Evolutionary conservation across 1,140 invertebrate species (phyloP), one percentile per base, ranked within the genome.

Genomic region (Temnothorax longispinosus): DNA sequence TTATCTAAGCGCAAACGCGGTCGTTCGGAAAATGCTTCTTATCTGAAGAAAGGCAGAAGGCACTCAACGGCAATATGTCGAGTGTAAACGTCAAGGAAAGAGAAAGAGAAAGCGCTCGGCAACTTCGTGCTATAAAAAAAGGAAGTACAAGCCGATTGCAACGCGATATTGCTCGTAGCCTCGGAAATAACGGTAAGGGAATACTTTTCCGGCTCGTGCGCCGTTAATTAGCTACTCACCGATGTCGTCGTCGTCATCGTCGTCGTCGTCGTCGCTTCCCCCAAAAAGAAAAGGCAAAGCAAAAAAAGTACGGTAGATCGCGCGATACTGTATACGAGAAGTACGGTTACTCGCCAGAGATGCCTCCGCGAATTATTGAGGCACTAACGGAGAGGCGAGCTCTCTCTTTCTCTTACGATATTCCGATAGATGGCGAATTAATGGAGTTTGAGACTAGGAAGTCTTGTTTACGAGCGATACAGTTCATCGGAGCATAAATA

Each of bases 401-500:
- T 80, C 77, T 81, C 77, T 81, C 77, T 69, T 41, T 81, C 77
- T 81, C 87, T 27, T 76, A 86, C 75, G 87, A 85, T 92, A 93
- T 88, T 91, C 85, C 91, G 85, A 92, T 87, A 89, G 90, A 89
- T 90, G 80, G 91, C 91, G 90, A 93, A 92, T 93, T 92, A 93
- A 93, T 92, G 86, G 87, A 91, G 89, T 90, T 76, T 50, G 62
- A 78, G 76, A 84, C 89, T 89, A 90, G 88, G 88, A 90, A 90
- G 87, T 67, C 85, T 89, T 92, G 90, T 91, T 92, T 92, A 90
- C 92, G 92, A 92, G 91, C 92, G 93, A 93, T 91, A 92, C 92
- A 93, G 89, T 92, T 92, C 92, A 94, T 93, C 88, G 91, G 91
- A 93, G 92, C 93, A 94, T 93, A 93, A 94, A 94, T 93, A 92